Conservation (phyloP, 2,888 invertebrate species). For the Meandrusa payeni region DNA sequence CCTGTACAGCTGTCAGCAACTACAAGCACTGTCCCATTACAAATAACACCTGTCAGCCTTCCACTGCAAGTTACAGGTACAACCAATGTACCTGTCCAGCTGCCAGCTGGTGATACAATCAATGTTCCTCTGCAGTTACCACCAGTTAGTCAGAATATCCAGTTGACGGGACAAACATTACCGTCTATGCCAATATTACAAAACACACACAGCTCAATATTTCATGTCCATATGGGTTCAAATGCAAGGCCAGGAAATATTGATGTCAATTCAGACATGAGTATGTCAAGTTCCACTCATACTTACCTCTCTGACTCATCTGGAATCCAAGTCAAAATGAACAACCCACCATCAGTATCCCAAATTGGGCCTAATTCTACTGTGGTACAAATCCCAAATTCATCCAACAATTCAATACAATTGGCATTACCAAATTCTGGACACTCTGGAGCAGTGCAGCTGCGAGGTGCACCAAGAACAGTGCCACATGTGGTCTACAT, state of each 20-base stretch:
- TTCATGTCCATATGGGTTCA: constrained; percentile 73
- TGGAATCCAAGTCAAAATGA: constrained; percentile 61
- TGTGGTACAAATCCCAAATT: constrained; percentile 65
- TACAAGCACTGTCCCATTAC: constrained; percentile 60
- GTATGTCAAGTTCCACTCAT: constrained; percentile 56
- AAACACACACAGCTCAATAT: constrained; percentile 62
- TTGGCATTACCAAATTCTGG: constrained; percentile 44
- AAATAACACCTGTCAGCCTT: constrained; percentile 67
- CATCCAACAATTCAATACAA: constrained; percentile 63
- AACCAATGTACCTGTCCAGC: constrained; percentile 65
- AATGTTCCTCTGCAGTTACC: constrained; percentile 71
- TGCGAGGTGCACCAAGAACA: constrained; percentile 56
- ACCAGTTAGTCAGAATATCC: constrained; percentile 57
- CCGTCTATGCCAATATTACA: constrained; percentile 71
- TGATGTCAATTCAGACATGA: constrained; percentile 59
- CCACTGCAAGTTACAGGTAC: constrained; percentile 67
- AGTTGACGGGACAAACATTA: constrained; percentile 52
- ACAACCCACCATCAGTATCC: constrained; percentile 50
- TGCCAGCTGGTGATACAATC: constrained; percentile 68
- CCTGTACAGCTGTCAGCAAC: constrained; percentile 69
- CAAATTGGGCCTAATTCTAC: constrained; percentile 59
- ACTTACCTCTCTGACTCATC: constrained; percentile 56
- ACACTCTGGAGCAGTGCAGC: constrained; percentile 43
- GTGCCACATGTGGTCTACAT: constrained; percentile 82
- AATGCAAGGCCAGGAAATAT: constrained; percentile 54